Evolutionary conservation across 2,797 vertebrate species (phyloP), one percentile per base, ranked within the genome.

Genomic region (Hirundo rustica): DNA sequence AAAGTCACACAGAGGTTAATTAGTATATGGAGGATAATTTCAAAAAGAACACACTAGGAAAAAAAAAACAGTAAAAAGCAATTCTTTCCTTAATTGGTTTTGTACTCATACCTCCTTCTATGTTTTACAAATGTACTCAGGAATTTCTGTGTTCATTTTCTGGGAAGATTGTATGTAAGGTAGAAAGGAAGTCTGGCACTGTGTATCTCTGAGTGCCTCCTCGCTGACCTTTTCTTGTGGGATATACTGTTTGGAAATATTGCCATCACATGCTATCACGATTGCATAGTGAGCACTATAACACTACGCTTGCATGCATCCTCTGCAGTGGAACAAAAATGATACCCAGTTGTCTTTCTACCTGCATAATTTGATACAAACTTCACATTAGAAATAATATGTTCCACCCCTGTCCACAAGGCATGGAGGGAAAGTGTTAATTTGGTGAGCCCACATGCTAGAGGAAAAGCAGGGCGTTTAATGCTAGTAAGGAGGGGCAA

Each of bases 21-120:
- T 96, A 84, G 72, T 87, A 92, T 93, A 91, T 95, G 86, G 85
- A 96, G 67, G 95, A 96, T 97, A 95, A 97, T 97, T 97, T 97
- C 92, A 75, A 92, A 94, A 95, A 94, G 85, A 89, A 45, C 60
- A 42, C 72, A 88, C 88, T 60, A 95, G 88, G 23, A 87, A 93
- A 93, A 87, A 93, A 93, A 92, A 94, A 89, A 74, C 57, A 73
- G 88, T 88, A 95, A 96, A 95, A 97, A 94, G 55, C 44, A 96
- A 96, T 97, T 95, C 72, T 93, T 92, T 70, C 77, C 86, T 85
- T 94, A 95, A 82, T 85, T 97, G 83, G 91, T 92, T 95, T 94
- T 94, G 77, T 66, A 89, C 11, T 88, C 74, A 84, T 23, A 92
- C 48, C 84, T 94, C 93, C 55, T 72, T 70, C 80, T 66, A 5